phyloP scores from a whole-genome alignment of 92 coral and sea anemone genomes.

The Pocillopora grandis region DNA sequence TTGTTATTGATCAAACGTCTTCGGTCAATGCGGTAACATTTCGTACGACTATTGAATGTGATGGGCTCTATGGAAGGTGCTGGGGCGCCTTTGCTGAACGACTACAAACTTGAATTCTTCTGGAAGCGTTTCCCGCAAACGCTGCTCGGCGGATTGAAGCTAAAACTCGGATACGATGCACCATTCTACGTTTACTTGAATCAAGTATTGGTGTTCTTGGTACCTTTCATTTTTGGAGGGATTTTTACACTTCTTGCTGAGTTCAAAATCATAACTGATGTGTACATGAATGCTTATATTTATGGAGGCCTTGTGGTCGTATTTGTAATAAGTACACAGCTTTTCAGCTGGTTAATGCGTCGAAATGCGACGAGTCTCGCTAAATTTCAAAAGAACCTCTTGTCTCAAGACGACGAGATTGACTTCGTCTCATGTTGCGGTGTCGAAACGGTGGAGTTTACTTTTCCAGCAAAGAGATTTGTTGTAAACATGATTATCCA shows the following conservation, averaged over 20 bases:
- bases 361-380: slow-evolving; percentile 57
- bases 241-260: slow-evolving; percentile 79
- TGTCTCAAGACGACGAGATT: slow-evolving; percentile 90
- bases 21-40: background rate
- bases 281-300: slow-evolving; percentile 50
- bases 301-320: slow-evolving; percentile 70
- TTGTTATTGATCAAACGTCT: slow-evolving; percentile 2
- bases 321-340: slow-evolving; percentile 58
- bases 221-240: slow-evolving; percentile 81
- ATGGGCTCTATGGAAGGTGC: slow-evolving; percentile 86
- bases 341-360: slow-evolving; percentile 62
- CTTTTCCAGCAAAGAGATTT: slow-evolving; percentile 78
- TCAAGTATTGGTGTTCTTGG: slow-evolving; percentile 79
- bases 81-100: slow-evolving; percentile 94
- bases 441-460: slow-evolving; percentile 76
- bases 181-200: slow-evolving; percentile 82
- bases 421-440: slow-evolving; percentile 94
- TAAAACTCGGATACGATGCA: slow-evolving; percentile 83
- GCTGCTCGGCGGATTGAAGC: slow-evolving; percentile 83
- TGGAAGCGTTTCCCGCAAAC: slow-evolving; percentile 90
- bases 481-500: slow-evolving; percentile 61
- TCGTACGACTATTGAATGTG: background rate
- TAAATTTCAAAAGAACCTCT: slow-evolving; percentile 68
- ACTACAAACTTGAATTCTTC: slow-evolving; percentile 96
- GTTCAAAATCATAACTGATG: slow-evolving; percentile 57